phyloP scores from a whole-genome alignment of 2,888 invertebrate genomes.

The Ophion obscuratus region DNA sequence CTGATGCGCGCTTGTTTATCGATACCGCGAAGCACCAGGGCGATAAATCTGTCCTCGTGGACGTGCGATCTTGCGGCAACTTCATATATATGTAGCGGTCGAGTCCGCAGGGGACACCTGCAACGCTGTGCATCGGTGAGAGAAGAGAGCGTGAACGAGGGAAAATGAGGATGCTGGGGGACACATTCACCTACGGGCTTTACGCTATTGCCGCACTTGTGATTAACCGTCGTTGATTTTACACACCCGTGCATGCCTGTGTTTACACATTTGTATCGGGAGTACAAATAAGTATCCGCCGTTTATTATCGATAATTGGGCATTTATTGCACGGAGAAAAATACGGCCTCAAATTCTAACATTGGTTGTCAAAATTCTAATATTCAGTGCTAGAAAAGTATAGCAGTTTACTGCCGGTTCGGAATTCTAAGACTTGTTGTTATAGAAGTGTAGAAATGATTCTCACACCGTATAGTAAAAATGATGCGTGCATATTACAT shows the following conservation, averaged over 20 bases:
- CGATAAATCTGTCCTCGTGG: constrained; percentile 66
- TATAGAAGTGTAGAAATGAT: too few relatives aligned
- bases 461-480: too few relatives aligned
- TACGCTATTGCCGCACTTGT: constrained; percentile 48
- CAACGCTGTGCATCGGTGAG: not conserved
- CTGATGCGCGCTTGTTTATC: constrained; percentile 65
- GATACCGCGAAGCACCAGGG: constrained; percentile 64
- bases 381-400: too few relatives aligned
- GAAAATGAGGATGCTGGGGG: constrained; percentile 39
- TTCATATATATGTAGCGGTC: constrained; percentile 33
- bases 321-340: too few relatives aligned
- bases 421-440: too few relatives aligned
- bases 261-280: constrained; percentile 3
- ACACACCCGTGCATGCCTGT: constrained; percentile 22
- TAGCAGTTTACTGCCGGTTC: too few relatives aligned
- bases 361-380: too few relatives aligned
- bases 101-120: constrained; percentile 42
- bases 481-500: too few relatives aligned
- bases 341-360: too few relatives aligned
- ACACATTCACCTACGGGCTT: constrained; percentile 32
- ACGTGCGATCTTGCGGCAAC: constrained; percentile 57
- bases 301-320: too few relatives aligned
- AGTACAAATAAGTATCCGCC: too few relatives aligned
- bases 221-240: constrained; percentile 57
- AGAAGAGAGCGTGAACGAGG: constrained; percentile 37